Base-by-base conservation (phyloP, 2,113 vertebrate genomes). In the Sclerurus mexicanus region DNA sequence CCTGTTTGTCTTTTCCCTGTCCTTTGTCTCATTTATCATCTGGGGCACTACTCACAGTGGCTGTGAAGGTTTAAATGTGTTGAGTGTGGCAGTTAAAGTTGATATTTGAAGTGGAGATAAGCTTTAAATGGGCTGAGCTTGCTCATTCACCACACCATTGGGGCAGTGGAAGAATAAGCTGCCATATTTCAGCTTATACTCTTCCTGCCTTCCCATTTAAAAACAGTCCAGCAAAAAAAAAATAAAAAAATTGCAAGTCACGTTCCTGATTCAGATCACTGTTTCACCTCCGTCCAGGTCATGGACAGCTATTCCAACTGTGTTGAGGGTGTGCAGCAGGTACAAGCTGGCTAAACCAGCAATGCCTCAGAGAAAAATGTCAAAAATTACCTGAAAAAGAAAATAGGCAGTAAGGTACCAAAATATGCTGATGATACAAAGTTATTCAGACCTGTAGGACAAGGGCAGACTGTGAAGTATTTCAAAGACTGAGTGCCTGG, bases 381-480 rank as follows among this genome's bases (percentile, higher is more conserved):
- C 46, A 81, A 92, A 91, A 96, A 93, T 67, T 13, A 86, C 30
- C 50, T 78, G 55, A 56, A 93, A 93, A 88, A 67, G 28, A 63
- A 83, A 74, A 33, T 28, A 71, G 83, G 31, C 58, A 37, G 40
- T 80, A 86, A 96, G 67, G 63, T 88, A 86, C 86, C 83, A 77
- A 86, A 93, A 93, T 90, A 47, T 81, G 90, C 88, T 94, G 96
- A 93, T 90, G 47, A 33, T 52, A 90, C 63, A 63, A 87, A 92
- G 64, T 93, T 94, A 93, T 94, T 93, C 92, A 92, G 92, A 88
- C 72, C 87, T 80, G 72, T 40, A 88, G 72, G 75, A 74, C 90
- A 96, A 97, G 96, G 94, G 67, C 85, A 91, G 76, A 84, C 79
- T 77, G 46, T 80, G 33, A 92, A 93, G 35, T 88, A 84, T 88